Percentiles rank a stretch among this genome's conserved stretches.
phyloP scores from a whole-genome alignment of 1,140 invertebrate species.

The Dinoponera quadriceps region DNA sequence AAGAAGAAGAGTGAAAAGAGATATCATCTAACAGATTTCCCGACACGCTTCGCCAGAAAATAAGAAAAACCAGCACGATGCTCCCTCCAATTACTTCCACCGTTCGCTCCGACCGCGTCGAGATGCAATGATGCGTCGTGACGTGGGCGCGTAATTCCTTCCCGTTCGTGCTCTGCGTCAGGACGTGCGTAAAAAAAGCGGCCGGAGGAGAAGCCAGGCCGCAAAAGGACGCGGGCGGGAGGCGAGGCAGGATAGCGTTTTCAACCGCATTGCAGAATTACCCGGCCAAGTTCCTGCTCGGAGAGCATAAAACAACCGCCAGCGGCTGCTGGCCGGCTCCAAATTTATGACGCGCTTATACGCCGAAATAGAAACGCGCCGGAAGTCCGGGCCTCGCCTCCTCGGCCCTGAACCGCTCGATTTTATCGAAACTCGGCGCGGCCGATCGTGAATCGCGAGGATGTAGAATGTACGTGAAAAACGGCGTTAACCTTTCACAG shows the following conservation, averaged over 20 bases:
- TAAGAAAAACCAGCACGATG: neutral
- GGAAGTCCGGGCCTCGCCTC: constrained; percentile 15
- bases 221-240: constrained; percentile 53
- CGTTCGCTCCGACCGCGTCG: neutral
- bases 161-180: constrained; percentile 3
- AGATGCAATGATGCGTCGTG: constrained; percentile 32
- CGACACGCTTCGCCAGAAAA: neutral
- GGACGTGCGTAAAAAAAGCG: constrained; percentile 45
- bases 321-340: constrained; percentile 71
- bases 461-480: constrained; percentile 4
- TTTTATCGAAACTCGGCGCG: constrained; percentile 35
- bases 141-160: constrained; percentile 47
- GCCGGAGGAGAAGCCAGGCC: neutral
- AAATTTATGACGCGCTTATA: constrained; percentile 83
- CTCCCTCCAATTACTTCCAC: neutral
- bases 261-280: constrained; percentile 85
- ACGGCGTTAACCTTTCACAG: constrained; percentile 2
- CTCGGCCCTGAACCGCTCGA: neutral
- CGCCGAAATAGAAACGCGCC: constrained; percentile 76
- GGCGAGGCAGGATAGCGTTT: constrained; percentile 61
- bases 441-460: constrained; percentile 5
- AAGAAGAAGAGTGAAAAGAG: neutral
- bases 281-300: constrained; percentile 79
- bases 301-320: constrained; percentile 82
- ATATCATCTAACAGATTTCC: neutral